Evolutionary conservation across 2,113 vertebrate species (phyloP).

Genomic region (Mustelus asterias): DNA sequence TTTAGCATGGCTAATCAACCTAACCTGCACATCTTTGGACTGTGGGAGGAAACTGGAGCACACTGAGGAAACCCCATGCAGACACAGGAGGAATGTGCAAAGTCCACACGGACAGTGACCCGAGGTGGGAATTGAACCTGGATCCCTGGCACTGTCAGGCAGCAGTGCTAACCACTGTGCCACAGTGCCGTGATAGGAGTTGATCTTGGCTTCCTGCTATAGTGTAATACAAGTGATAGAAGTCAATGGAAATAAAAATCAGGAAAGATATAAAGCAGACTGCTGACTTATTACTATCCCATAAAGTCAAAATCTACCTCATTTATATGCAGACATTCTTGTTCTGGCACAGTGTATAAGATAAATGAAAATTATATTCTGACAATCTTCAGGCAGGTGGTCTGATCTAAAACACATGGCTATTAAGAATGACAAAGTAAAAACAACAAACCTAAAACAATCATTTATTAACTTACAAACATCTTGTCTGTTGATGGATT

Average conservation of each 20-base stretch:
- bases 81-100: too few species aligned
- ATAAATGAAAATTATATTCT: conserved; percentile 5
- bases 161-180: too few species aligned
- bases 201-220: not conserved
- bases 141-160: too few species aligned
- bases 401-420: conserved; percentile 13
- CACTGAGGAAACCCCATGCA: too few species aligned
- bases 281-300: not conserved
- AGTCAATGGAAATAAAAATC: not conserved
- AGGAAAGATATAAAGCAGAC: not conserved
- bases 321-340: not conserved
- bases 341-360: not conserved
- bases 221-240: not conserved
- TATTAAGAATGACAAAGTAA: conserved; percentile 14
- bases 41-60: too few species aligned
- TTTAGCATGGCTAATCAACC: too few species aligned
- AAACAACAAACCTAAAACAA: conserved; percentile 17
- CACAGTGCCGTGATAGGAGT: not conserved
- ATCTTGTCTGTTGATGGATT: not conserved
- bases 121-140: too few species aligned
- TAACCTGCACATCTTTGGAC: too few species aligned
- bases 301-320: not conserved
- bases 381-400: conserved; percentile 23
- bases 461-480: conserved; percentile 26
- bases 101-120: too few species aligned